Evolutionary conservation across 1,140 invertebrate genomes (phyloP).

Genomic region (Paramacrobiotus metropolitanus): DNA sequence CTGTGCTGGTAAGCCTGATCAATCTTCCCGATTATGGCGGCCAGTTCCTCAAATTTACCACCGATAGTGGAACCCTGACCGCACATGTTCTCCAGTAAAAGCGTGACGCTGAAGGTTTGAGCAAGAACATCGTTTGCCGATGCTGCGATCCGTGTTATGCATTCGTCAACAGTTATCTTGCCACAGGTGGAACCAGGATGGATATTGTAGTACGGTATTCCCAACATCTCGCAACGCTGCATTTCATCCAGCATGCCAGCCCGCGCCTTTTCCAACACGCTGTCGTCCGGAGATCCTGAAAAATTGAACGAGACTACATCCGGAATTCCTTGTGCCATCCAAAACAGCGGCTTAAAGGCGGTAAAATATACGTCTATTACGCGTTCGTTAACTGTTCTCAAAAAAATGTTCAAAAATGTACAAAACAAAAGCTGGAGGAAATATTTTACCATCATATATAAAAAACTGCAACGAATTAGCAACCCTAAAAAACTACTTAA

Average conservation of each 20-base stretch:
- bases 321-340: too few species aligned
- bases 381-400: too few species aligned
- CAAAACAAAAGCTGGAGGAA: too few species aligned
- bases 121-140: conserved; percentile 24
- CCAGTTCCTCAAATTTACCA: conserved; percentile 27
- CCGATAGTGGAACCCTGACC: conserved; percentile 28
- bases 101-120: conserved; percentile 18
- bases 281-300: conserved; percentile 21
- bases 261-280: conserved; percentile 24
- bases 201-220: conserved; percentile 28
- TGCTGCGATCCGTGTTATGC: conserved; percentile 25
- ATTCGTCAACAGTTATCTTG: conserved; percentile 20
- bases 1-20: conserved; percentile 18
- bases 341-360: not conserved
- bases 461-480: too few species aligned
- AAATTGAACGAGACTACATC: too few species aligned
- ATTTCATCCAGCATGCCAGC: conserved; percentile 27
- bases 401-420: too few species aligned
- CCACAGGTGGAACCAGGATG: conserved; percentile 27
- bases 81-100: conserved; percentile 12
- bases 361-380: not conserved
- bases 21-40: conserved; percentile 25
- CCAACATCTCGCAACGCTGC: conserved; percentile 25
- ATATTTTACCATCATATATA: too few species aligned
- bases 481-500: not conserved